Percentiles rank a stretch among this genome's conserved stretches.
Conservation (phyloP, 1,140 invertebrate genomes). For the Macrosteles quadrilineatus region DNA sequence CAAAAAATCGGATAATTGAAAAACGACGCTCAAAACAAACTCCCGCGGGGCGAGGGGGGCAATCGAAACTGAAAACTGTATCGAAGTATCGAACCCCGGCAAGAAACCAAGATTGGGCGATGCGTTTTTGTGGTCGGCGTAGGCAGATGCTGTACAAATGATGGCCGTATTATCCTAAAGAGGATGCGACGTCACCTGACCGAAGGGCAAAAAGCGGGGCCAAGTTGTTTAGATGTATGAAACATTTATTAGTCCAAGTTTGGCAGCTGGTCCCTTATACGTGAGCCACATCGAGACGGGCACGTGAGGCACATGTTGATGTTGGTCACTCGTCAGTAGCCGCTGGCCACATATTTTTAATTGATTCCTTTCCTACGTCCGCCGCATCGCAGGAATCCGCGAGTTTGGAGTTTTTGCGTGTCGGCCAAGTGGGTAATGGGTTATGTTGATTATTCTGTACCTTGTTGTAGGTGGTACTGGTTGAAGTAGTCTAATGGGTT, state of each 20-base stretch:
- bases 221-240: slow-evolving; percentile 29
- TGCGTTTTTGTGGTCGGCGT: background rate
- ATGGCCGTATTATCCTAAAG: slow-evolving; percentile 28
- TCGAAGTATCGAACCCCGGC: too few species aligned
- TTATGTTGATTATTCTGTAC: too few species aligned
- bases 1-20: too few species aligned
- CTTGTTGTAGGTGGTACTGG: too few species aligned
- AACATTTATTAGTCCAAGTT: slow-evolving; percentile 36
- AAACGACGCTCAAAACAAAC: too few species aligned
- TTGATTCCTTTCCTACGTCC: background rate
- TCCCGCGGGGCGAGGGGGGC: too few species aligned
- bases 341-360: background rate
- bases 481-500: too few species aligned
- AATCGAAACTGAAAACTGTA: too few species aligned
- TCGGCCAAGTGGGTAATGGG: too few species aligned
- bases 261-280: slow-evolving; percentile 28
- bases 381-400: too few species aligned
- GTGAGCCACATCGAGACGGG: background rate
- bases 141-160: slow-evolving; percentile 23
- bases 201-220: background rate
- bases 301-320: background rate
- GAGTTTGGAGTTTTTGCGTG: too few species aligned
- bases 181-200: slow-evolving; percentile 24
- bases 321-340: background rate
- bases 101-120: too few species aligned